These are phyloP conservation scores for Acromyrmex echinatior DNA, from an alignment of 1,140 invertebrate genomes.

Conservation along the genomic window DNA sequence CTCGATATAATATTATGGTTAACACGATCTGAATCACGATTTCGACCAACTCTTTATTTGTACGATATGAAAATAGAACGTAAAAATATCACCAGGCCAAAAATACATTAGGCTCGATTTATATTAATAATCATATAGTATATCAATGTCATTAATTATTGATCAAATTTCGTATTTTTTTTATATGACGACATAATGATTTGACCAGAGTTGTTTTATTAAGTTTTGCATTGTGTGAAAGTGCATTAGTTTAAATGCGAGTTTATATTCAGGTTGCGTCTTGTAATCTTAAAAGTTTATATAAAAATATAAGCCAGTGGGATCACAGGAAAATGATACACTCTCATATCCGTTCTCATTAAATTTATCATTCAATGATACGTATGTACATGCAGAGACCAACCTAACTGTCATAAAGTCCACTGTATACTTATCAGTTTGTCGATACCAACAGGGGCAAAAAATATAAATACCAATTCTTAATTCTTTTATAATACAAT, in stretches of 20 bases:
- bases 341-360: neutral
- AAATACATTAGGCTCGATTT: no score
- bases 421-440: neutral
- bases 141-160: neutral
- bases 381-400: neutral
- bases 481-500: neutral
- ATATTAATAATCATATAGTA: neutral
- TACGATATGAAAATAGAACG: neutral
- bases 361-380: slow-evolving; percentile 29
- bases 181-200: neutral
- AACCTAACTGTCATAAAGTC: neutral
- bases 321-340: slow-evolving; percentile 12
- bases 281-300: slow-evolving; percentile 14
- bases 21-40: neutral
- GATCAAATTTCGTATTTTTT: neutral
- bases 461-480: neutral
- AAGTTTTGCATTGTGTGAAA: neutral
- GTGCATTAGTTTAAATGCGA: neutral
- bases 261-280: neutral
- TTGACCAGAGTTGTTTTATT: neutral
- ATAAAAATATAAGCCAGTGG: neutral
- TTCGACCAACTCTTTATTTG: neutral
- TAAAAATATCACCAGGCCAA: neutral
- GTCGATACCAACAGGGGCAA: neutral
- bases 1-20: neutral